Base-by-base conservation (phyloP, 2,797 vertebrate species). In the Nothura maculosa region DNA sequence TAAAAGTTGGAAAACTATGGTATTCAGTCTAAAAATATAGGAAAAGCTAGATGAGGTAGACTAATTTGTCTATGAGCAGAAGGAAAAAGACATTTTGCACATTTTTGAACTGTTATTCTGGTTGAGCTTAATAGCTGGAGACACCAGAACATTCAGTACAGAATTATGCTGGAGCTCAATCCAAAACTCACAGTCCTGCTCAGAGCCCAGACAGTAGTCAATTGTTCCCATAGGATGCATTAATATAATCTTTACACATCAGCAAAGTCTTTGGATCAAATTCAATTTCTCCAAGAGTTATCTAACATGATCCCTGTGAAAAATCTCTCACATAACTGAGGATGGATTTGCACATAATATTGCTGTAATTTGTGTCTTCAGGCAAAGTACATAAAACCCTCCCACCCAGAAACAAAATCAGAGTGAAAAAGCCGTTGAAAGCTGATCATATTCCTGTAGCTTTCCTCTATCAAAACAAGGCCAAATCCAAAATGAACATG, bases 161-260 rank as follows among this genome's bases (percentile, higher is more conserved):
- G 57, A 83, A 16, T 86, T 1, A 8, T 84, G 84, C 48, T 4
- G 5, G 34, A 77, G 43, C 1, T 0, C 17, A 52, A 73, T 92
- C 87, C 77, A 92, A 91, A 94, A 96, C 73, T 86, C 63, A 58
- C 78, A 83, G 58, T 69, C 1, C 0, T 81, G 94, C 42, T 79
- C 73, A 57, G 72, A 89, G 40, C 30, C 32, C 27, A 76, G 63
- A 70, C 42, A 0, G 55, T 30, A 93, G 58, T 91, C 69, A 87
- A 25, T 42, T 91, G 50, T 79, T 96, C 70, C 69, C 67, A 79
- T 61, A 45, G 91, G 17, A 1, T 84, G 27, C 50, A 30, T 91
- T 68, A 91, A 24, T 47, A 91, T 92, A 92, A 91, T 11, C 32
- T 88, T 93, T 92, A 87, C 80, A 86, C 3, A 5, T 57, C 74